Evolutionary conservation across 2,888 invertebrate species (phyloP).

Genomic region (Sinopyrophorus schimmeli): DNA sequence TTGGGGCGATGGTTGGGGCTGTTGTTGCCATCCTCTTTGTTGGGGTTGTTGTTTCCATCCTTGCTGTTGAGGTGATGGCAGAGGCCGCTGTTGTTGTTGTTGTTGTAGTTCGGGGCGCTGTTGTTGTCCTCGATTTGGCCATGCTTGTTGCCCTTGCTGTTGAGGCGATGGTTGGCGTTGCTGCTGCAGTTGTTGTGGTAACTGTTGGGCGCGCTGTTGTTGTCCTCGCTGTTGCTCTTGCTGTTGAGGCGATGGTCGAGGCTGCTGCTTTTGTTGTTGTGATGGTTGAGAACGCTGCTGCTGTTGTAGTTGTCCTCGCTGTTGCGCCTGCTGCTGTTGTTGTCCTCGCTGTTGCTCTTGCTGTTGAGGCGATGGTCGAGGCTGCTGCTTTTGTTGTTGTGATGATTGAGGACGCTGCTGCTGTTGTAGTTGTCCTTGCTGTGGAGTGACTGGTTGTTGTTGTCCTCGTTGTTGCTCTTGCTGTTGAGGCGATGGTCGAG

Average conservation of each 20-base stretch:
- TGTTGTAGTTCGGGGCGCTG: background rate
- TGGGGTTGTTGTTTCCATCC: background rate
- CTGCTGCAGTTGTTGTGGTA: background rate
- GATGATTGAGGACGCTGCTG: no score
- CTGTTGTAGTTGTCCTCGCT: background rate
- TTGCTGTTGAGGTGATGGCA: constrained; percentile 5
- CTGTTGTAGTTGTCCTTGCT: background rate
- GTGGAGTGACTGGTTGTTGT: background rate
- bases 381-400: background rate
- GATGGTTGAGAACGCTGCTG: background rate
- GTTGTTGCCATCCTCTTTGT: background rate
- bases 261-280: no score
- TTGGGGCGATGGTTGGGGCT: background rate
- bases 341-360: constrained; percentile 1
- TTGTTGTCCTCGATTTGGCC: background rate
- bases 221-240: background rate
- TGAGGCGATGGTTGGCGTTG: background rate
- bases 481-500: constrained; percentile 4
- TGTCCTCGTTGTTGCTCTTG: background rate
- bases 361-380: background rate
- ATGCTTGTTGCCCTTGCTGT: background rate
- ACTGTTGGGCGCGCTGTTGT: constrained; percentile 5
- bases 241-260: constrained; percentile 1
- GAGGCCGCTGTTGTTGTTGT: background rate
- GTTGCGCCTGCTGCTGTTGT: no score